Percentiles rank a stretch among this genome's conserved stretches.
Conservation (phyloP, 2,888 invertebrate genomes). For the Catocala sponsa region DNA sequence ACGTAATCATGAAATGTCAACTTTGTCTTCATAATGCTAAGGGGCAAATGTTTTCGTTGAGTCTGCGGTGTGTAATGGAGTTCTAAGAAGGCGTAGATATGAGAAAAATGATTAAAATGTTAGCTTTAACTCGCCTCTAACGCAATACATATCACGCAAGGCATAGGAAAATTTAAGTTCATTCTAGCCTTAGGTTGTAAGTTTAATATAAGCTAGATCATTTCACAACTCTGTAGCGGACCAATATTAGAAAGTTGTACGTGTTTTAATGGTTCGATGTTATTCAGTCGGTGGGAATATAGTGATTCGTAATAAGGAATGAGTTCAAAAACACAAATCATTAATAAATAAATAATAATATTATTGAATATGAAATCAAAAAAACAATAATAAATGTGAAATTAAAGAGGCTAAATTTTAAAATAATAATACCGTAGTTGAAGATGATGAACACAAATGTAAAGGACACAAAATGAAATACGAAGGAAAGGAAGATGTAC, state of each 20-base stretch:
- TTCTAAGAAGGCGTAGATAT: slow-evolving; percentile 61
- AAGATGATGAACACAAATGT: slow-evolving; percentile 21
- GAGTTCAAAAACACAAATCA: slow-evolving; percentile 26
- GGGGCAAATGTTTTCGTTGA: slow-evolving; percentile 56
- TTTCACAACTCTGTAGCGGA: slow-evolving; percentile 87
- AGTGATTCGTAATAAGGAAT: slow-evolving; percentile 24
- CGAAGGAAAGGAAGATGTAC: slow-evolving; percentile 56
- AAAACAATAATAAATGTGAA: slow-evolving; percentile 30
- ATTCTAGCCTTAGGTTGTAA: slow-evolving; percentile 79
- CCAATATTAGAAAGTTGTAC: slow-evolving; percentile 89
- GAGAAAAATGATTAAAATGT: slow-evolving; percentile 60
- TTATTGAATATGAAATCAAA: slow-evolving; percentile 19
- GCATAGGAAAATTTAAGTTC: slow-evolving; percentile 83
- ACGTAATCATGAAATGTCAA: slow-evolving; percentile 52
- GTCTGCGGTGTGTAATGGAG: slow-evolving; percentile 52
- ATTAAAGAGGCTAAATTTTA: slow-evolving; percentile 38
- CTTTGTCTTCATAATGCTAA: slow-evolving; percentile 62
- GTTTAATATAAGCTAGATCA: slow-evolving; percentile 81
- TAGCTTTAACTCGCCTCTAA: slow-evolving; percentile 83
- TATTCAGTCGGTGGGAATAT: slow-evolving; percentile 34
- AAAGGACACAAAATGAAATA: slow-evolving; percentile 28
- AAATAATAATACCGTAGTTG: slow-evolving; percentile 28
- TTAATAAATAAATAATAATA: slow-evolving; percentile 19
- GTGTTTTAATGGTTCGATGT: slow-evolving; percentile 74
- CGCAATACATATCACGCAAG: slow-evolving; percentile 87